Evolutionary conservation across 2,888 invertebrate species (phyloP).

Genomic region (Coleophora flavipennella): DNA sequence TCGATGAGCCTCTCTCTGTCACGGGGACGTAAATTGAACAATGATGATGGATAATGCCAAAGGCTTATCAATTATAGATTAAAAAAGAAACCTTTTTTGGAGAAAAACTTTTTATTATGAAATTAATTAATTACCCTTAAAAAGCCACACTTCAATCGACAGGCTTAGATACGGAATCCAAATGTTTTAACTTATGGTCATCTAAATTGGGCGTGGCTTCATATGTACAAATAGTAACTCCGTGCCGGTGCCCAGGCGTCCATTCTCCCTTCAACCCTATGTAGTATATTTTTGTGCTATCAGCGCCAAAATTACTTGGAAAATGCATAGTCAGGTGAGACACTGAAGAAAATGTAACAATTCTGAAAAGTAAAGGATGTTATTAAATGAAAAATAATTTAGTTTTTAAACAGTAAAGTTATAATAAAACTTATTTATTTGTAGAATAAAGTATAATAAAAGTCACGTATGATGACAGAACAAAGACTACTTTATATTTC

Average conservation of each 20-base stretch:
- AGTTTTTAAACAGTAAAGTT: too few species aligned
- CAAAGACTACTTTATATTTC: too few species aligned
- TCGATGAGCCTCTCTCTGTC: too few species aligned
- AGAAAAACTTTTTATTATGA: too few species aligned
- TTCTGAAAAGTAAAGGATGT: constrained; percentile 71
- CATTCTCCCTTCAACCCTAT: constrained; percentile 97
- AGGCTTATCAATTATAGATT: too few species aligned
- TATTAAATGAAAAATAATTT: too few species aligned
- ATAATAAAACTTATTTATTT: too few species aligned
- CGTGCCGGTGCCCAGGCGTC: constrained; percentile 85
- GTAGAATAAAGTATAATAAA: too few species aligned
- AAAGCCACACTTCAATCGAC: constrained; percentile 48
- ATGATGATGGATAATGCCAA: too few species aligned
- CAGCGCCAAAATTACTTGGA: constrained; percentile 88
- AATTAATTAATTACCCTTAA: neutral
- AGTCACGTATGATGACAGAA: too few species aligned
- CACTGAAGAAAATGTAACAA: constrained; percentile 93
- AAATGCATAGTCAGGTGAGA: constrained; percentile 93
- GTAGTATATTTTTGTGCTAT: constrained; percentile 90
- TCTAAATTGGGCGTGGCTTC: constrained; percentile 88
- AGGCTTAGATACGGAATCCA: constrained; percentile 73
- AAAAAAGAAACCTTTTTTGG: too few species aligned
- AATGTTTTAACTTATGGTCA: constrained; percentile 84
- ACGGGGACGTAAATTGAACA: too few species aligned
- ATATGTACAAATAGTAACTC: constrained; percentile 93